A percentile compares a stretch with the other conserved stretches of the same genome.
These are phyloP conservation scores for Macrophya annulata DNA, from an alignment of 2,888 invertebrate genomes.

Conservation along the genomic window DNA sequence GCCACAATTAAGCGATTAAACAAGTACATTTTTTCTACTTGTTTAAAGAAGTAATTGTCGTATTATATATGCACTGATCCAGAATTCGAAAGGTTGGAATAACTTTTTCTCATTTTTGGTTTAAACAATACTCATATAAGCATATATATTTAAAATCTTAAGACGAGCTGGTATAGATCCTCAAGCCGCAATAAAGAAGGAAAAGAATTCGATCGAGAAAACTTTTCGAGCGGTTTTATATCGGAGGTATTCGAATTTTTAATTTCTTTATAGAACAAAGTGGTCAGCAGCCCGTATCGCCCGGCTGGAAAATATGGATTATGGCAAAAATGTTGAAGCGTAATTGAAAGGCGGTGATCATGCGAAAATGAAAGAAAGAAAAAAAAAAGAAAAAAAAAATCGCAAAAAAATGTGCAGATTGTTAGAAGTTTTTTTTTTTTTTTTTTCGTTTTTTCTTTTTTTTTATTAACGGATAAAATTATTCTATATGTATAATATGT, in stretches of 20 bases:
- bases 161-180: not conserved
- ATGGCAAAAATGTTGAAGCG: not conserved
- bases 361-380: not conserved
- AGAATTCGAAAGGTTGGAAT: not conserved
- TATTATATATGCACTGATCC: not conserved
- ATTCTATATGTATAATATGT: not conserved
- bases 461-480: not conserved
- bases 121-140: not conserved
- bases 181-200: not conserved
- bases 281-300: not conserved
- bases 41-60: not conserved
- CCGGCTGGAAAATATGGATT: not conserved
- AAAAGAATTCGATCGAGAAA: not conserved
- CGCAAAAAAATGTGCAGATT: not conserved
- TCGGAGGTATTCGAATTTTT: slow-evolving; percentile 2
- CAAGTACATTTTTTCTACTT: not conserved
- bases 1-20: not conserved
- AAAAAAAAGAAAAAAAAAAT: not conserved
- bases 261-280: slow-evolving; percentile 21
- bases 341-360: slow-evolving; percentile 11
- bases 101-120: not conserved
- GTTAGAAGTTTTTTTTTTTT: not conserved
- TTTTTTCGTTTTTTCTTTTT: not conserved
- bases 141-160: not conserved
- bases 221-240: not conserved